Evolutionary conservation across 1,140 invertebrate species (phyloP), one percentile per base, ranked within the genome.

Genomic region (Drosophila elegans): DNA sequence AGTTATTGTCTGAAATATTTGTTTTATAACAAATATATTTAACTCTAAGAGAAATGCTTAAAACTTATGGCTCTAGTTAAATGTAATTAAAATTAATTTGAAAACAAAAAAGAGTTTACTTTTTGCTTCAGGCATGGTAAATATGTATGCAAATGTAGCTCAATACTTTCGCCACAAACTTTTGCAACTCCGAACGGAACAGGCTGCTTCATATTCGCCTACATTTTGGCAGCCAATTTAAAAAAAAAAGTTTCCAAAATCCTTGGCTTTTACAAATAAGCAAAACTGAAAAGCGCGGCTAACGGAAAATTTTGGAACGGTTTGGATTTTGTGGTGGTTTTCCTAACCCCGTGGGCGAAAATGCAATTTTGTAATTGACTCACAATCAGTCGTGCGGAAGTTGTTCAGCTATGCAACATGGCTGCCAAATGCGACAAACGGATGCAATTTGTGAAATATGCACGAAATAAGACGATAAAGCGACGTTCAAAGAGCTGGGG

Each of bases 401-500:
- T 77, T 77, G 74, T 77, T 77, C 77, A 77, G 63, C 56, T 69
- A 52, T 61, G 55, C 63, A 77, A 69, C 77, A 77, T 77, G 74
- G 74, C 74, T 77, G 74, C 74, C 74, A 77, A 77, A 77, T 69
- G 74, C 74, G 55, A 69, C 74, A 77, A 77, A 77, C 74, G 74
- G 74, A 77, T 77, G 74, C 63, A 77, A 77, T 77, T 77, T 77
- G 74, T 77, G 66, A 77, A 77, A 77, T 77, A 77, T 77, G 63
- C 63, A 77, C 52, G 56, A 62, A 69, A 77, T 77, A 69, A 76
- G 74, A 62, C 55, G 74, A 75, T 66, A 29, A 25, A 60, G 60
- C 59, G 39, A 51, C n/a, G 52, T 25, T 39, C 16, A 45, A 48
- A 29, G 41, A 56, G 59, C 9, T 39, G 29, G 16, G 51, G 29